Conservation (phyloP, 2,888 invertebrate species). For the Agrenia bidenticulata region DNA sequence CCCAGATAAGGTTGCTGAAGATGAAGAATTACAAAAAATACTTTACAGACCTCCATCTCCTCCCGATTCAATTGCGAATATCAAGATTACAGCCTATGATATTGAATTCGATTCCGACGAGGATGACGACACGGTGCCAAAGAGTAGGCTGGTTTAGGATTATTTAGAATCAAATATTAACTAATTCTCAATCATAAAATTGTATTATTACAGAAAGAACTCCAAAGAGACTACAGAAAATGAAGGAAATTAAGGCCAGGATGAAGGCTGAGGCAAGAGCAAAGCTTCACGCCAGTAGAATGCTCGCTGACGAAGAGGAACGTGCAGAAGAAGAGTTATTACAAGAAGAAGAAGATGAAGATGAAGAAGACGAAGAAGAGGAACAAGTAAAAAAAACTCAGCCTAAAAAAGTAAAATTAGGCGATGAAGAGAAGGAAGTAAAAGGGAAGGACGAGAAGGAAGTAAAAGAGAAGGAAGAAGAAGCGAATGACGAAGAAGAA, state of each 20-base stretch:
- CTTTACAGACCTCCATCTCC: neutral
- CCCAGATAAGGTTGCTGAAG: conserved; percentile 4
- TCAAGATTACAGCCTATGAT: neutral
- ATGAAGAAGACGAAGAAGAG: conserved; percentile 8
- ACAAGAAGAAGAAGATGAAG: neutral
- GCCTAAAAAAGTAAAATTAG: neutral
- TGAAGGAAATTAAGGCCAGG: neutral
- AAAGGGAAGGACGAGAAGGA: conserved; percentile 1
- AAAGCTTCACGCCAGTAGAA: neutral
- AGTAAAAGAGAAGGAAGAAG: neutral
- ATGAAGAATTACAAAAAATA: neutral
- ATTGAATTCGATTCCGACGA: neutral
- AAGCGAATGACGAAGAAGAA: too few species aligned
- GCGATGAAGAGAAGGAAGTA: too few species aligned
- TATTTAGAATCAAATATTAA: too few species aligned
- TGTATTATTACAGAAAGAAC: too few species aligned
- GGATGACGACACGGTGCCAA: neutral
- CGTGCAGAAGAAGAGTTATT: neutral
- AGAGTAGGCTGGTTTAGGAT: too few species aligned
- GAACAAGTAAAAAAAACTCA: neutral
- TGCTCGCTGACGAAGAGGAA: neutral
- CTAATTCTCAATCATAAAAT: too few species aligned
- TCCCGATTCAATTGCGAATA: neutral
- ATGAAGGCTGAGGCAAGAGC: neutral
- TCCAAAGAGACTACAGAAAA: too few species aligned